Evolutionary conservation across 1,140 invertebrate species (phyloP).

Genomic region (Drosophila sp.): DNA sequence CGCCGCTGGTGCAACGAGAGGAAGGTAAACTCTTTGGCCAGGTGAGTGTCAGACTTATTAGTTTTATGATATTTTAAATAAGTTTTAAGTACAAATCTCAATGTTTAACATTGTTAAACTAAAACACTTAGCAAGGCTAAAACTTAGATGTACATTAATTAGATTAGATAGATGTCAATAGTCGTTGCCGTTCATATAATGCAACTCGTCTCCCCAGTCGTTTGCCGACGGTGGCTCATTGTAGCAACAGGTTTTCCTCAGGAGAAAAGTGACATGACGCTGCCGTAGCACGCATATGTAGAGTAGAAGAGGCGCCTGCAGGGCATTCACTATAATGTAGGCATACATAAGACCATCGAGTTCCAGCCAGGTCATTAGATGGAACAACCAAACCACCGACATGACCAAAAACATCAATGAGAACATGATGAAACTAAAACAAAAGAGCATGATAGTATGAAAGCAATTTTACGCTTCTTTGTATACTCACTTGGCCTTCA

Average conservation of each 20-base stretch:
- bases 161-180: conserved; percentile 78
- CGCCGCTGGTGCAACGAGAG: conserved; percentile 88
- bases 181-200: conserved; percentile 90
- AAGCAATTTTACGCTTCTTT: neutral
- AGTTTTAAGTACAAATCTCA: conserved; percentile 73
- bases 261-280: conserved; percentile 89
- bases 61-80: conserved; percentile 52
- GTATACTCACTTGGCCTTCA: conserved; percentile 88
- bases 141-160: conserved; percentile 30
- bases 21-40: conserved; percentile 97
- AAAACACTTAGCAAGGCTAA: conserved; percentile 67
- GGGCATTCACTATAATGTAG: conserved; percentile 88
- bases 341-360: conserved; percentile 88
- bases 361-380: conserved; percentile 88
- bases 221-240: conserved; percentile 86
- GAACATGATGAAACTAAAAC: conserved; percentile 90
- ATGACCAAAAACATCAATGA: conserved; percentile 89
- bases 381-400: conserved; percentile 89
- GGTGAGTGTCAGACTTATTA: conserved; percentile 85
- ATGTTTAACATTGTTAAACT: conserved; percentile 75
- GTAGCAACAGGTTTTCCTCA: conserved; percentile 90
- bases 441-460: conserved; percentile 58
- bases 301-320: conserved; percentile 89
- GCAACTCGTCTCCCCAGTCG: conserved; percentile 94
- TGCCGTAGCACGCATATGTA: conserved; percentile 91